These are phyloP conservation scores for Hydrotaea diabolus DNA, from an alignment of 2,888 invertebrate species.

Conservation along the genomic window DNA sequence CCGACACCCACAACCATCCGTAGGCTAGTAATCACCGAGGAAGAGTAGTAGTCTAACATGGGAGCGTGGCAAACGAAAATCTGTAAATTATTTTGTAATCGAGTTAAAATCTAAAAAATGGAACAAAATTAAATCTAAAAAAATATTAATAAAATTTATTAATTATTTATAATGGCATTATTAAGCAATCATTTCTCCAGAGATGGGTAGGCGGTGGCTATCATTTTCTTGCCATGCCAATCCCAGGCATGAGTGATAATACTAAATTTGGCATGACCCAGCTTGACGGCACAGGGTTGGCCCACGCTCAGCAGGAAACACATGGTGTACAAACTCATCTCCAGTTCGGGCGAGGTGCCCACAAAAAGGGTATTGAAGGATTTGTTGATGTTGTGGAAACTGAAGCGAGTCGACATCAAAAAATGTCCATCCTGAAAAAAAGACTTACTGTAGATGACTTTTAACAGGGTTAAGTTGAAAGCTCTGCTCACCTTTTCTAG, in stretches of 20 bases:
- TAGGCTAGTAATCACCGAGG: constrained; percentile 65
- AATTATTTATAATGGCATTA: constrained; percentile 25
- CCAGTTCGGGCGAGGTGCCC: constrained; percentile 76
- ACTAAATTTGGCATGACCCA: constrained; percentile 70
- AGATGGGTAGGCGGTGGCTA: constrained; percentile 73
- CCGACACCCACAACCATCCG: constrained; percentile 77
- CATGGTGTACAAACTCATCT: constrained; percentile 75
- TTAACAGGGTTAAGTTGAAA: background rate
- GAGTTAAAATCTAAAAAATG: constrained; percentile 34
- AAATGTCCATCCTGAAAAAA: constrained; percentile 68
- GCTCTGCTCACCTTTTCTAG: constrained; percentile 74
- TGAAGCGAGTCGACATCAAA: constrained; percentile 69
- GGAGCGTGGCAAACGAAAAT: background rate
- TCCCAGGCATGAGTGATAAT: constrained; percentile 74
- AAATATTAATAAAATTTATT: constrained; percentile 49
- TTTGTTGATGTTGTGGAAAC: constrained; percentile 72
- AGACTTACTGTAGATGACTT: background rate
- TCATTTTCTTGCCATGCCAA: constrained; percentile 73
- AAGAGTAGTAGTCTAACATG: background rate
- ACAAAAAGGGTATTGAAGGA: constrained; percentile 72
- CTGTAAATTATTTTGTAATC: constrained; percentile 49
- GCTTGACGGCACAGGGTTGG: constrained; percentile 73
- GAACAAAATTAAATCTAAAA: background rate
- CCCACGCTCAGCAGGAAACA: constrained; percentile 73
- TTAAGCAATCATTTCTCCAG: constrained; percentile 57